These are phyloP conservation scores for Archegozetes longisetosus DNA, from an alignment of 1,140 invertebrate genomes.

Conservation along the genomic window DNA sequence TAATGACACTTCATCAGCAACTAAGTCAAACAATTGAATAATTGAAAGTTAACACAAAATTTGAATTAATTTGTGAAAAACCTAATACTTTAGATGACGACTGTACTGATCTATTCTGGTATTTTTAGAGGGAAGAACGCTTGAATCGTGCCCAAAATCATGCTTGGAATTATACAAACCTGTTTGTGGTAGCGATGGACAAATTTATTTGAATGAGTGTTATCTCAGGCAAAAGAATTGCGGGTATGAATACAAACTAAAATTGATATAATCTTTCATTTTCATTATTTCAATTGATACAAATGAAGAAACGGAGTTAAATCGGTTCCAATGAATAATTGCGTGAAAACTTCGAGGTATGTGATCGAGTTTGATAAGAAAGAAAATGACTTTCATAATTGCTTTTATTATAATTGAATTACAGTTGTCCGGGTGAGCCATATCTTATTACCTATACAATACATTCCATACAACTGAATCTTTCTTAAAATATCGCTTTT, in stretches of 20 bases:
- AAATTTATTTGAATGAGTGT: constrained; percentile 82
- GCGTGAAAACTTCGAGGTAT: neutral
- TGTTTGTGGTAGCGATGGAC: constrained; percentile 74
- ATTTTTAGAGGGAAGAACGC: constrained; percentile 6
- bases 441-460: neutral
- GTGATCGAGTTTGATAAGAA: too few species aligned
- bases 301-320: neutral
- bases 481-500: neutral
- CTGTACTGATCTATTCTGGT: too few species aligned
- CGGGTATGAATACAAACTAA: constrained; percentile 55
- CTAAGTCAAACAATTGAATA: too few species aligned
- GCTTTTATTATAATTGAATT: neutral
- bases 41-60: too few species aligned
- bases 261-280: too few species aligned
- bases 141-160: constrained; percentile 14
- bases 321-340: neutral
- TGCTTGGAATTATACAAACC: constrained; percentile 42
- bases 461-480: neutral
- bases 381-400: too few species aligned
- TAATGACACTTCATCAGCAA: too few species aligned
- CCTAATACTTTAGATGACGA: too few species aligned
- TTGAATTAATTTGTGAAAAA: too few species aligned
- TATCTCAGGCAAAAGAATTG: constrained; percentile 78
- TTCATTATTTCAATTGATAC: constrained; percentile 10
- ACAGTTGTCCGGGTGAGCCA: neutral